phyloP scores from a whole-genome alignment of 2,113 vertebrate species.

The Anolis carolinensis region DNA sequence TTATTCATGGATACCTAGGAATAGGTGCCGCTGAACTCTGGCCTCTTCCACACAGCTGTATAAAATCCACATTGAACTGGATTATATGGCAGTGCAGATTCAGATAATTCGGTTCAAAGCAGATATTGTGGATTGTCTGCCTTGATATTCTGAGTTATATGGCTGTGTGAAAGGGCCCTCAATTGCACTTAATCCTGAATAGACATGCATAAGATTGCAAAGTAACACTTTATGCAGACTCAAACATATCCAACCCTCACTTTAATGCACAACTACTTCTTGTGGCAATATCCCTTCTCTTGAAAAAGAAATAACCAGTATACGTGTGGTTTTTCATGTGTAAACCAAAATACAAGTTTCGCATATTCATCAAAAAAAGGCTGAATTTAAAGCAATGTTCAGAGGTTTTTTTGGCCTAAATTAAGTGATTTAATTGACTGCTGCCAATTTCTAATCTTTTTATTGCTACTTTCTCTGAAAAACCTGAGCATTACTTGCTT shows the following conservation, averaged over 20 bases:
- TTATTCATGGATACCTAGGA: background rate
- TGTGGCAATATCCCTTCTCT: background rate
- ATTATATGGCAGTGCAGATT: no score
- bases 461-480: background rate
- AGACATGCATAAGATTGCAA: background rate
- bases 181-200: background rate
- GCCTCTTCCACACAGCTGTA: no score
- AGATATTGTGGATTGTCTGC: no score
- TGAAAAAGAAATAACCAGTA: background rate
- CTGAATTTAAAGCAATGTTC: background rate
- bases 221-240: background rate
- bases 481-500: background rate
- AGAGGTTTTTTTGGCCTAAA: background rate
- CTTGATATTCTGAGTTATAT: no score
- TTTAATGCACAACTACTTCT: background rate
- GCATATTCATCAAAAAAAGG: background rate
- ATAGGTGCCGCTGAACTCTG: background rate
- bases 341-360: background rate
- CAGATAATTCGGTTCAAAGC: no score
- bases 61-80: no score
- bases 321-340: background rate
- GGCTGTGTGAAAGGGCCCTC: no score
- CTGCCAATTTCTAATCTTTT: background rate
- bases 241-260: no score
- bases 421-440: slow-evolving; percentile 3